These are phyloP conservation scores for Athetis lepigone DNA, from an alignment of 2,888 invertebrate genomes.

Conservation along the genomic window DNA sequence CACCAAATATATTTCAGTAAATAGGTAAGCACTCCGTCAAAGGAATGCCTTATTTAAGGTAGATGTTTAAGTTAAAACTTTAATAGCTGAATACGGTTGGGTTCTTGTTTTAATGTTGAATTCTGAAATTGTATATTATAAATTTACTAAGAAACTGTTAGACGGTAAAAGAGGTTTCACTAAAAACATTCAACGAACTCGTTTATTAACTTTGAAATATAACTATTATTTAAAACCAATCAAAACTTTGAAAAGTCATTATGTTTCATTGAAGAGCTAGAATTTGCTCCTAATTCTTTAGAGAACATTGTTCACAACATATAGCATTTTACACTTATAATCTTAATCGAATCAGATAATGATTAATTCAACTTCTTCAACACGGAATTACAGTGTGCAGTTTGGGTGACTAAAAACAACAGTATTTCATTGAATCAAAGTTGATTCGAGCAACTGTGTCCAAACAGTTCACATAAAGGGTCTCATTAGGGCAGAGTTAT, in stretches of 20 bases:
- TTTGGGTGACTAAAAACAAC: constrained; percentile 23
- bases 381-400: constrained; percentile 20
- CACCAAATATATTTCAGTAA: constrained; percentile 20
- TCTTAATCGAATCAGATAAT: background rate
- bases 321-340: background rate
- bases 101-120: constrained; percentile 22
- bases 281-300: background rate
- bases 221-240: background rate
- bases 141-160: background rate
- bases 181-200: background rate
- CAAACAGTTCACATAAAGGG: constrained; percentile 61
- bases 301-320: background rate
- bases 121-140: background rate
- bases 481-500: constrained; percentile 67
- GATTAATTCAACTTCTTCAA: background rate
- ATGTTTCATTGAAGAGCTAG: background rate
- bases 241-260: background rate
- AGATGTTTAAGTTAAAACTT: constrained; percentile 2
- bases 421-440: constrained; percentile 55
- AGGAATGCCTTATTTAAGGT: constrained; percentile 28
- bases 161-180: background rate
- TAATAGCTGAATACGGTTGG: constrained; percentile 4
- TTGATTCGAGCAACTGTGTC: constrained; percentile 54
- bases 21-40: constrained; percentile 28
- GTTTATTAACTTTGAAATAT: background rate